Evolutionary conservation across 2,113 vertebrate genomes (phyloP).

Genomic region (Chiloscyllium plagiosum): DNA sequence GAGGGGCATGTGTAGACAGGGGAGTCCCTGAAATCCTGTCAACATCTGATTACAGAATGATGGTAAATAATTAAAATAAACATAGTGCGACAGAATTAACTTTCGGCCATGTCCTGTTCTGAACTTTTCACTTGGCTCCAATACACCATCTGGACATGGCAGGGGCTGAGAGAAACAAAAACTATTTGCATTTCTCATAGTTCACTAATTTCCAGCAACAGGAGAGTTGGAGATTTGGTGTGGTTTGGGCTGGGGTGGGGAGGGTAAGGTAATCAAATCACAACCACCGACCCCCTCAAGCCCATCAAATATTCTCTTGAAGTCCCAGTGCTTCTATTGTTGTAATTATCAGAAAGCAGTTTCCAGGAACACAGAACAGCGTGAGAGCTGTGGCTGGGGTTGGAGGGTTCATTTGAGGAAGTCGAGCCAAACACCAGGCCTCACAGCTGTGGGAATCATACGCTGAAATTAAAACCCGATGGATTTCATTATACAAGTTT

Average conservation of each 20-base stretch:
- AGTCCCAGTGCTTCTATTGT: background rate
- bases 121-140: background rate
- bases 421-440: background rate
- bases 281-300: background rate
- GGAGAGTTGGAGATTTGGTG: background rate
- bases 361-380: background rate
- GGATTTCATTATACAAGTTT: background rate
- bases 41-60: background rate
- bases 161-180: background rate
- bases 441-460: slow-evolving; percentile 31
- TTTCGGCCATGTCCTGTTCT: background rate
- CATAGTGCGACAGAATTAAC: background rate
- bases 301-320: background rate
- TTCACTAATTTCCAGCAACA: background rate
- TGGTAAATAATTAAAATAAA: background rate
- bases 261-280: too few relatives aligned
- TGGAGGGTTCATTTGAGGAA: too few relatives aligned
- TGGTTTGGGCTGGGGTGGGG: background rate
- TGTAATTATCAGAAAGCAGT: background rate
- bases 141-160: too few relatives aligned
- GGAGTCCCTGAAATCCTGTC: background rate
- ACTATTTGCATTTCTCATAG: background rate
- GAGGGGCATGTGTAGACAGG: background rate
- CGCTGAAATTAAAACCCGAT: slow-evolving; percentile 10
- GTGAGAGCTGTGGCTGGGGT: too few relatives aligned